Conservation (phyloP, 1,140 invertebrate species). For the Tetramorium alpestre region DNA sequence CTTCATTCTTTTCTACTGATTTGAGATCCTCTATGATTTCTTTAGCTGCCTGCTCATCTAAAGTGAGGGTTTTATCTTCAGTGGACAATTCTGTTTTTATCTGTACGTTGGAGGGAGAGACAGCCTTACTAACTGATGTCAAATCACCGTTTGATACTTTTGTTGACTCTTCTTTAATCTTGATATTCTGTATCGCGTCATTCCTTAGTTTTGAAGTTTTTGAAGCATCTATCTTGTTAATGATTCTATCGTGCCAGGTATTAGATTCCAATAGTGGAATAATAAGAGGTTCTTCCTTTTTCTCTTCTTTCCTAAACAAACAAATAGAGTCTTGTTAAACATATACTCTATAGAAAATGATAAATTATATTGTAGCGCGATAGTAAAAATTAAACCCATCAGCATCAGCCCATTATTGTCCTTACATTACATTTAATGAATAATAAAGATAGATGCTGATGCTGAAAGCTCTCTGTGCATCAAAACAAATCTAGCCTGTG, state of each 20-base stretch:
- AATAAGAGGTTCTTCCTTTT: slow-evolving; percentile 86
- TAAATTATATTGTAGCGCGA: not conserved
- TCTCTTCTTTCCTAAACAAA: slow-evolving; percentile 85
- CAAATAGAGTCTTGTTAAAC: not conserved
- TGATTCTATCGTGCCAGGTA: slow-evolving; percentile 82
- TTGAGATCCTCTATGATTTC: slow-evolving; percentile 87
- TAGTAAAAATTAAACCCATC: not conserved
- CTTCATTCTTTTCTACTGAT: slow-evolving; percentile 79
- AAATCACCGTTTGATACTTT: slow-evolving; percentile 62
- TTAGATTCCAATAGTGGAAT: slow-evolving; percentile 87
- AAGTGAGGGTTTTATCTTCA: slow-evolving; percentile 71
- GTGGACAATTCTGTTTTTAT: slow-evolving; percentile 71
- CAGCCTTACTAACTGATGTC: not conserved
- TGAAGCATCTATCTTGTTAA: slow-evolving; percentile 82
- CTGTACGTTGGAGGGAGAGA: slow-evolving; percentile 26
- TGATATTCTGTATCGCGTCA: slow-evolving; percentile 22
- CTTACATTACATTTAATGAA: too few species aligned
- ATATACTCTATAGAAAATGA: not conserved
- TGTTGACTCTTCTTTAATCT: slow-evolving; percentile 69
- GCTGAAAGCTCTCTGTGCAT: too few species aligned
- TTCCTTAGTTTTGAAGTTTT: slow-evolving; percentile 70
- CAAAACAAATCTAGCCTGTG: too few species aligned
- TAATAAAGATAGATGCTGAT: too few species aligned
- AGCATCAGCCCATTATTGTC: too few species aligned
- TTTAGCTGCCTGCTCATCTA: slow-evolving; percentile 87